These are phyloP conservation scores for Drosophila sucinea DNA, from an alignment of 1,140 invertebrate species.

Conservation along the genomic window DNA sequence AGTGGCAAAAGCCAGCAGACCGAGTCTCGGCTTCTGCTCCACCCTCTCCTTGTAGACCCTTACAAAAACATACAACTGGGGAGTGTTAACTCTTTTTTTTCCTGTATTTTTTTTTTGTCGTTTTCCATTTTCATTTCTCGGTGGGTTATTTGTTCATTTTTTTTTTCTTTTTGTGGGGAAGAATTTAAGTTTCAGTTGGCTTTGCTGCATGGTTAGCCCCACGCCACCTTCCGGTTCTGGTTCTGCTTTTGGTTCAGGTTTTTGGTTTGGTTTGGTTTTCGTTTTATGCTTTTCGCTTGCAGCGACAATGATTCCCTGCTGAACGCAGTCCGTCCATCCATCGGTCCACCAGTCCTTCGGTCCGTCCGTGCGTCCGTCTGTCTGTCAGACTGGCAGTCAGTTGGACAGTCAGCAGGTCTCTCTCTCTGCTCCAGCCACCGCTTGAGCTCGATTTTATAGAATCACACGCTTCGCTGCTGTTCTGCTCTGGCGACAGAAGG, in stretches of 20 bases:
- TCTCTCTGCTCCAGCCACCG: neutral
- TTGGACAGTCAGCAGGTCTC: conserved; percentile 3
- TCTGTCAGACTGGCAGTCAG: neutral
- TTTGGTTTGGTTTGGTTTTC: conserved; percentile 17
- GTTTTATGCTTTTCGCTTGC: conserved; percentile 45
- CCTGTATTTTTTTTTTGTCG: conserved; percentile 8
- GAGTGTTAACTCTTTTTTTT: conserved; percentile 63
- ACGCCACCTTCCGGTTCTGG: conserved; percentile 28
- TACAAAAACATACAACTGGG: conserved; percentile 55
- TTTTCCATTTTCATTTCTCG: conserved; percentile 28
- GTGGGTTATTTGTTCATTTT: conserved; percentile 10
- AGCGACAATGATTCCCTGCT: conserved; percentile 63
- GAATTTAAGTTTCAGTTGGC: conserved; percentile 40
- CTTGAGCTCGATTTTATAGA: conserved; percentile 67
- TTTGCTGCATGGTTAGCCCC: conserved; percentile 51
- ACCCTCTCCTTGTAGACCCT: conserved; percentile 18
- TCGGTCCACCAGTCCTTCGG: neutral
- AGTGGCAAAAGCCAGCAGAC: conserved; percentile 55
- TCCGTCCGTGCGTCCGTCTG: neutral
- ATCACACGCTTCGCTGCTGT: conserved; percentile 68
- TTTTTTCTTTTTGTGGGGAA: conserved; percentile 10
- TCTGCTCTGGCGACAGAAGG: conserved; percentile 41
- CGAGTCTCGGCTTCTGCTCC: conserved; percentile 8
- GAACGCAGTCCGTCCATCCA: conserved; percentile 15
- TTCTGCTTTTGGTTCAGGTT: conserved; percentile 19